Base-by-base conservation (phyloP, 1,140 invertebrate genomes). In the Zaprionus gabonicus region DNA sequence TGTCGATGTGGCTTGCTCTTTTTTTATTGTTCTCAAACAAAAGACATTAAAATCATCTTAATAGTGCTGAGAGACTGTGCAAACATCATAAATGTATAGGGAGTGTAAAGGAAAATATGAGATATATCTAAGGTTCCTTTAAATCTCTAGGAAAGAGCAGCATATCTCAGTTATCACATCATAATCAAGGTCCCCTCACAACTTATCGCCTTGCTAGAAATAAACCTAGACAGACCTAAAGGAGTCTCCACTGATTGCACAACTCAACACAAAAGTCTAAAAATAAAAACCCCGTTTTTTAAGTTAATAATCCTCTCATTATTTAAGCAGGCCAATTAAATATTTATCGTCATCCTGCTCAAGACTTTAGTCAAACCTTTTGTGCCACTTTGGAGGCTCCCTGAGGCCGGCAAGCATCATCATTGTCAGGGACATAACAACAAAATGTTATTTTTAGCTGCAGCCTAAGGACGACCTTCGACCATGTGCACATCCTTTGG, bases 381-480 rank as follows among this genome's bases (percentile, higher is more conserved):
- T 67, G 49, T 27, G 9, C 3, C 17, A n/a, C 25, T 23, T 53
- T 17, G 27, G 17, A 12, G 20, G 12, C 34, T 71, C 36, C 36
- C 7, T 44, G 38, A 44, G n/a, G n/a, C 41, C 41, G 0, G 41
- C 41, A 44, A 20, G 20, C 20, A 62, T 55, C 44, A 66, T 73
- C 64, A 80, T 73, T 72, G 78, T 67, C 78, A 80, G 71, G 78
- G 74, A 27, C 74, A 73, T 46, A 17, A 17, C 34, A 69, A 41
- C 38, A 46, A 28, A 28, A 49, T 68, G 34, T 76, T 73, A 70
- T 77, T 80, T 74, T 78, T 73, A 77, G 75, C 49, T 62, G 62
- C 62, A 72, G 71, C 46, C 12, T 13, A 28, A 55, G 69, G 28
- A 53, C 59, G 69, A 72, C 69, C 70, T 68, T 73, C 75, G 78